Base-by-base conservation (phyloP, 2,797 vertebrate species). In the Arrhamphus sclerolepis region DNA sequence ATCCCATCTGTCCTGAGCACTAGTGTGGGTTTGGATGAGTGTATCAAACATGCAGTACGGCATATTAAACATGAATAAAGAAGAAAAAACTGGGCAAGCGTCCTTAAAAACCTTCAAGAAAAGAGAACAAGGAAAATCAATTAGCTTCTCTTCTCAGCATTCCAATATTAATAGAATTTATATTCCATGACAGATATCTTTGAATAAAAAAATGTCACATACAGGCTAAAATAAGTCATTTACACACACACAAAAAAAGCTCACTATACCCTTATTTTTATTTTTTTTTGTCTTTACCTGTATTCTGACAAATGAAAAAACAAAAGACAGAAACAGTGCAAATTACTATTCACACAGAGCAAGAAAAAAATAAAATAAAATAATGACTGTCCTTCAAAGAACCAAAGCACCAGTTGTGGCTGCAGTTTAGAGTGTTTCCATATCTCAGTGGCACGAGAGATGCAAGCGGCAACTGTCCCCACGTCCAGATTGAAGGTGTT, bases 21-120 rank as follows among this genome's bases (percentile, higher is more conserved):
- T 59, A n/a, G 60, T 31, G 26, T 34, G 39, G 46, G 48, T 56
- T 73, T 59, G 34, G 47, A 60, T 49, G 17, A 28, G 38, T 38
- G 46, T 42, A 72, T 81, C 43, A 68, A 71, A 75, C 52, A 71
- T 2, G 14, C 34, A 14, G 13, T 67, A 48, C 7, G 75, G 39
- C 14, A 40, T 38, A 78, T 80, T 47, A 68, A 77, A 69, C 43
- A 72, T 66, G 43, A 41, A 42, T 47, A 38, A 22, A 16, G 18
- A 44, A 1, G 10, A 29, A 13, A 43, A 17, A 19, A 20, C 17
- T 17, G 6, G n/a, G 22, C 11, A 19, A 41, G 17, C 20, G 17
- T 56, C 34, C 29, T 22, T 38, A 26, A 29, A 40, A n/a, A 39
- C 48, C n/a, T 10, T 50, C 21, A 3, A 1, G 19, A 62, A 57